Evolutionary conservation across 2,797 vertebrate genomes (phyloP), one percentile per base, ranked within the genome.

Genomic region (Ara ararauna): DNA sequence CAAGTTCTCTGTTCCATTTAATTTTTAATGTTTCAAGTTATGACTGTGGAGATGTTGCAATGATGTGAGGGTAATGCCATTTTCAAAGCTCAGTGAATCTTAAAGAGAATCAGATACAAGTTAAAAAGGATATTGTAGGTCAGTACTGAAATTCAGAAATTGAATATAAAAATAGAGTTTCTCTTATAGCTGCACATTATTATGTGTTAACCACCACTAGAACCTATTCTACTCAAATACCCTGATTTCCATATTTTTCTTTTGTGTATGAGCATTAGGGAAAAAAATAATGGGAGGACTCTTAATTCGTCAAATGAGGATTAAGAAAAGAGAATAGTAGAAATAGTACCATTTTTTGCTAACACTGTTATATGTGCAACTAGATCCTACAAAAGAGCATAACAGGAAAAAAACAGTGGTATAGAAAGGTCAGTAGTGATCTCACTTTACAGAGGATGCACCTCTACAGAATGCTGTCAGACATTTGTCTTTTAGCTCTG

Each of bases 231-330:
- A 58, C 36, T 80, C 14, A 82, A 89, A 66, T 64, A 48, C 3
- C 10, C 4, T 16, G 18, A 34, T 92, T 60, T 92, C 76, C 68
- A 70, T 93, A 84, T 88, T 91, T 86, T 93, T 87, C n/a, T 82
- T 26, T 27, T 86, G 32, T 53, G 20, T 50, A 44, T 72, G 66
- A 80, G 51, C 48, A 75, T 72, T 68, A 48, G 19, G 27, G 61
- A 82, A 87, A 84, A 89, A 70, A 85, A 26, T 70, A 90, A 67
- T 79, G 53, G 32, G 9, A 90, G 17, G 36, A 42, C 42, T 73
- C 56, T 27, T 71, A 56, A 75, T 84, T 88, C 84, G 13, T 89
- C 82, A 93, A 84, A 82, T 36, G n/a, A 78, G 12, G 64, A 70
- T 70, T 86, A 73, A 67, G 48, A 60, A 78, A 81, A 82, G 36